These are phyloP conservation scores for Cheilosia soror DNA, from an alignment of 2,888 invertebrate species.

Conservation along the genomic window DNA sequence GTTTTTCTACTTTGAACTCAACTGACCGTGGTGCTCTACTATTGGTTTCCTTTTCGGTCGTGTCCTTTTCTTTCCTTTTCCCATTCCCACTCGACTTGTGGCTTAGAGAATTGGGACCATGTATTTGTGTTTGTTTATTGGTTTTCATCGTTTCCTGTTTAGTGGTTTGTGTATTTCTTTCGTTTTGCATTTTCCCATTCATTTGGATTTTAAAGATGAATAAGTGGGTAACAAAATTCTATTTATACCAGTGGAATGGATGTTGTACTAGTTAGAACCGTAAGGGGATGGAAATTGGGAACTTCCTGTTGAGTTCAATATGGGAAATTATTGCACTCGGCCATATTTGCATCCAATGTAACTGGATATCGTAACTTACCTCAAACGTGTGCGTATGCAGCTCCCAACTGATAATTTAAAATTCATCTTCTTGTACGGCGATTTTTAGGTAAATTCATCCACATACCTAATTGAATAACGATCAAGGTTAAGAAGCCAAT, in stretches of 20 bases:
- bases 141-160: constrained; percentile 64
- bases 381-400: no score
- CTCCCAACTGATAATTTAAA: no score
- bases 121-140: constrained; percentile 48
- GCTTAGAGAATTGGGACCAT: neutral
- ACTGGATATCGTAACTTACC: no score
- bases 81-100: constrained; percentile 20
- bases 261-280: neutral
- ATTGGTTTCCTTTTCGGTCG: constrained; percentile 62
- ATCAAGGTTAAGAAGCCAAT: neutral
- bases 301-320: no score
- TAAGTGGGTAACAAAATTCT: neutral
- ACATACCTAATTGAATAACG: neutral
- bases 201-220: constrained; percentile 4
- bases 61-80: constrained; percentile 26
- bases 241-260: neutral
- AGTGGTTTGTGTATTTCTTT: constrained; percentile 63
- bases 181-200: constrained; percentile 61
- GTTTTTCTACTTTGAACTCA: constrained; percentile 40
- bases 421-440: no score
- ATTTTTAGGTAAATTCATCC: no score
- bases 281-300: neutral
- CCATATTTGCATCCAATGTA: no score
- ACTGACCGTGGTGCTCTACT: constrained; percentile 59
- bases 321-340: no score